phyloP scores from a whole-genome alignment of 2,113 vertebrate genomes.

The Bubo bubo region DNA sequence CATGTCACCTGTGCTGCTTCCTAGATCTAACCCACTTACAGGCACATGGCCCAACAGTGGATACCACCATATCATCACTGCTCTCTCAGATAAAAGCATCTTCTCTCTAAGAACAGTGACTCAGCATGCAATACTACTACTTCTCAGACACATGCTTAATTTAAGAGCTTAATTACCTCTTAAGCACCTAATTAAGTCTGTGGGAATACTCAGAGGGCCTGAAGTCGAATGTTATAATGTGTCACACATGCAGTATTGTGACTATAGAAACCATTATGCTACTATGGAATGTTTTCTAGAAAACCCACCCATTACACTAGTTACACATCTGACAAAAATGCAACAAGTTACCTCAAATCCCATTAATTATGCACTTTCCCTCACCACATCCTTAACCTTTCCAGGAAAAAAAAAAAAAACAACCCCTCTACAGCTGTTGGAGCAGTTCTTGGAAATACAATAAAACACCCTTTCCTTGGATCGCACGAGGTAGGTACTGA shows the following conservation, averaged over 20 bases:
- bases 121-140: background rate
- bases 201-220: background rate
- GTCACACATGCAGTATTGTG: background rate
- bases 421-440: background rate
- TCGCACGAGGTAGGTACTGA: fast-evolving
- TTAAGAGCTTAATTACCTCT: background rate
- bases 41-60: background rate
- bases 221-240: background rate
- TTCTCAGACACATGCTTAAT: background rate
- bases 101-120: background rate
- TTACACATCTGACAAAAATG: background rate
- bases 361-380: background rate
- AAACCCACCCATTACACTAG: background rate
- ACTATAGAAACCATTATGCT: background rate
- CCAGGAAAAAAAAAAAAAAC: background rate
- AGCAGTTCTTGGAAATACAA: background rate
- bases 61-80: background rate
- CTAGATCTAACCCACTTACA: background rate
- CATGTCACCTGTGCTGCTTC: fast-evolving
- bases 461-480: background rate
- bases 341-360: background rate
- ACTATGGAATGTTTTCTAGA: background rate
- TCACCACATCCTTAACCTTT: background rate
- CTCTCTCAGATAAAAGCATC: background rate
- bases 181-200: background rate